phyloP scores from a whole-genome alignment of 2,113 vertebrate species.

The Nesoenas mayeri region DNA sequence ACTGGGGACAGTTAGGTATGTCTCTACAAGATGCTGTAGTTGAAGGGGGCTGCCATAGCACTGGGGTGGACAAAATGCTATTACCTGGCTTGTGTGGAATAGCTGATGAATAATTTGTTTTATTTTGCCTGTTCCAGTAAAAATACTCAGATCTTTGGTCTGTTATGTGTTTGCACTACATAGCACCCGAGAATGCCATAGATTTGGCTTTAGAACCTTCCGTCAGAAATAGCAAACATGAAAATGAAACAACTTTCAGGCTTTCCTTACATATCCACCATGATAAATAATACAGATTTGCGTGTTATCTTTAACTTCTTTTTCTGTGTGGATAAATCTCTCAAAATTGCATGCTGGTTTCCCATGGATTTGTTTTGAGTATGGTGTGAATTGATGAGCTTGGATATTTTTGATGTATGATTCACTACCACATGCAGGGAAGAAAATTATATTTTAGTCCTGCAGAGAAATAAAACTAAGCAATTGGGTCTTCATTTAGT shows the following conservation, averaged over 20 bases:
- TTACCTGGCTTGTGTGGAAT: background rate
- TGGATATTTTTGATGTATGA: conserved; percentile 69
- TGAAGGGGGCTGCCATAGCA: background rate
- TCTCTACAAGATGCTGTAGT: background rate
- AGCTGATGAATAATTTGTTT: background rate
- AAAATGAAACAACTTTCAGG: background rate
- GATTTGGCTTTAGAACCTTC: background rate
- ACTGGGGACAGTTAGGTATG: background rate
- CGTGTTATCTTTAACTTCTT: background rate
- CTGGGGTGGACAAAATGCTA: background rate
- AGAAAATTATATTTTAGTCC: conserved; percentile 65
- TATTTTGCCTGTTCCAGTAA: background rate
- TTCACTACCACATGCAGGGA: conserved; percentile 63
- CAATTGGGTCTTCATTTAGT: conserved; percentile 30
- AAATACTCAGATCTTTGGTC: background rate
- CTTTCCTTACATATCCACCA: background rate
- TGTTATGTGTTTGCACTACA: background rate
- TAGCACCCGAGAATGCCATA: fast-evolving
- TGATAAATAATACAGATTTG: background rate
- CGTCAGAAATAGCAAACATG: background rate
- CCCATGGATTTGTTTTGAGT: conserved; percentile 46
- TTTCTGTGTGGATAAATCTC: background rate
- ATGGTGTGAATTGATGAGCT: conserved; percentile 46
- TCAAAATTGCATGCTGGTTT: conserved; percentile 28
- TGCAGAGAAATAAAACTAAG: conserved; percentile 47